Evolutionary conservation across 1,140 invertebrate species (phyloP), one percentile per base, ranked within the genome.

Genomic region (Sycophila sp.): DNA sequence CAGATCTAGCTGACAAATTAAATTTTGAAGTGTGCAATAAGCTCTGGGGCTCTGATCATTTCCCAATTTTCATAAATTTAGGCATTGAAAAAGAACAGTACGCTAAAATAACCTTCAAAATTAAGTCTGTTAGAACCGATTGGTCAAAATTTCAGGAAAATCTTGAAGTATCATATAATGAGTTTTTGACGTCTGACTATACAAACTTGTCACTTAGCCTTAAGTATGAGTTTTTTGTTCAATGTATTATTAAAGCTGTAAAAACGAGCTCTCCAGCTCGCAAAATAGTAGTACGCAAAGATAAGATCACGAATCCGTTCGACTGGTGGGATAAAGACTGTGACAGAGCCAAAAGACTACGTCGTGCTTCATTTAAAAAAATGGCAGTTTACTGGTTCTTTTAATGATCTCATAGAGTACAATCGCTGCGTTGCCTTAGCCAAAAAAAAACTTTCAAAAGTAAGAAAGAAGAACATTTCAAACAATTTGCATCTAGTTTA

Each of bases 381-480:
- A n/a, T 53, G 49, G 13, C 22, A 32, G 17, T 28, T 7, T 53
- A 28, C 24, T 1, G 3, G 10, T 2, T 15, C 22, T 5, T 8
- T 30, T 1, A 24, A 53, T 6, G 49, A 53, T 53, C 15, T 53
- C 13, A 53, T 53, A 30, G 24, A 30, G 30, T 53, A 53, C 7
- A 53, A 53, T 10, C 22, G 24, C 11, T 28, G 11, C 13, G 10
- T 4, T 4, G 49, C 49, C 13, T 13, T 53, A 15, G 49, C 24
- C 4, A 40, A 40, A 11, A 40, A 40, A 40, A 5, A 3, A 40
- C 1, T 28, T 4, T 15, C 13, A 15, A 13, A 53, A 53, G n/a
- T 45, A 53, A 53, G 45, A 53, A 53, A 53, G 30, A 53, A 53
- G 24, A 53, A 4, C 22, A 53, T n/a, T 30, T 53, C 2, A 53